These are phyloP conservation scores for Betta splendens DNA, from an alignment of 2,797 vertebrate genomes.

Conservation along the genomic window DNA sequence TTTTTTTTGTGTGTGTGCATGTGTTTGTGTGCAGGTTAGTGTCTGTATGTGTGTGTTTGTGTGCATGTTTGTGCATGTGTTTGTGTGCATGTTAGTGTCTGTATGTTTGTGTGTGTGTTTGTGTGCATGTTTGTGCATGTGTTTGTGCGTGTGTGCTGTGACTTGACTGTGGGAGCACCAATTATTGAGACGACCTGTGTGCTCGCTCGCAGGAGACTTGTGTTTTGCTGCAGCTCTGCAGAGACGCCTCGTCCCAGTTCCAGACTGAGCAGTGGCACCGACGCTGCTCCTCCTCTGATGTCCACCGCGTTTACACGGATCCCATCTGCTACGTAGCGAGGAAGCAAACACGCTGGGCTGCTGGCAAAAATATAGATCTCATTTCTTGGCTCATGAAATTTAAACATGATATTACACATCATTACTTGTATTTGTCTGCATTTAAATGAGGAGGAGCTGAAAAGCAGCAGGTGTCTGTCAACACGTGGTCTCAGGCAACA, in stretches of 20 bases:
- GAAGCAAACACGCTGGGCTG: no score
- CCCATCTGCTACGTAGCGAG: neutral
- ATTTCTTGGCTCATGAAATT: neutral
- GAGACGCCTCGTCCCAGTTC: conserved; percentile 21
- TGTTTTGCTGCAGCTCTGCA: conserved; percentile 2
- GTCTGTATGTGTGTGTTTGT: no score
- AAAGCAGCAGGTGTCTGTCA: no score
- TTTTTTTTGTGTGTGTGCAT: no score
- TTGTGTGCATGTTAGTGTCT: no score
- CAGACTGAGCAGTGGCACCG: neutral
- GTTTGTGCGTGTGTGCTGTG: neutral
- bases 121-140: conserved; percentile 8
- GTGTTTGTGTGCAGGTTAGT: no score
- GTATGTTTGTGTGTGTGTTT: neutral
- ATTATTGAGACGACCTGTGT: conserved; percentile 3
- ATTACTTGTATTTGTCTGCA: neutral
- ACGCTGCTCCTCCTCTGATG: neutral
- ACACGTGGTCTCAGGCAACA: no score
- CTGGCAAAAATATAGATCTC: no score
- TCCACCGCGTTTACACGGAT: neutral
- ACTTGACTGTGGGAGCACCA: conserved; percentile 2
- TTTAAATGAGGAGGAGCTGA: no score
- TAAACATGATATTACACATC: neutral
- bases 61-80: no score
- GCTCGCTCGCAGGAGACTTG: conserved; percentile 12